Conservation (phyloP, 2,113 vertebrate species). For the Laticauda laticaudata region DNA sequence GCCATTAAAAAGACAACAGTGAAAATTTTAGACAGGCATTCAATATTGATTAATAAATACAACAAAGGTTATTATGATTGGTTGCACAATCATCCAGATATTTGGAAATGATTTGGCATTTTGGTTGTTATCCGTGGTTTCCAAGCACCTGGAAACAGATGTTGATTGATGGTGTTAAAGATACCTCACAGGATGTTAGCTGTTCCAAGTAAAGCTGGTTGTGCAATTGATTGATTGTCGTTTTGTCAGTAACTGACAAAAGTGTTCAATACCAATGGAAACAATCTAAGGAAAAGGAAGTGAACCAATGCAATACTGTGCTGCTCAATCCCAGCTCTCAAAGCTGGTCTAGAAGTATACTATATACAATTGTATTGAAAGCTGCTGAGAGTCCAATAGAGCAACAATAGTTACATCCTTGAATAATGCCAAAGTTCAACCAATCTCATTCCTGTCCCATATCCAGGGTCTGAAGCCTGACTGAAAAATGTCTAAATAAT, state of each 20-base stretch:
- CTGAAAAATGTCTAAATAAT: background rate
- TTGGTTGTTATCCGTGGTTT: background rate
- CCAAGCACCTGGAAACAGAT: background rate
- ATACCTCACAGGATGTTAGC: background rate
- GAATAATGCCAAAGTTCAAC: background rate
- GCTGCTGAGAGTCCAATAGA: background rate
- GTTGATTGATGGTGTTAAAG: background rate
- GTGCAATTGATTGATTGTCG: background rate
- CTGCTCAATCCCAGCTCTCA: background rate
- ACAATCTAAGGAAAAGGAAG: background rate
- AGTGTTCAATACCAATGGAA: background rate
- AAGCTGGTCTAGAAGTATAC: background rate
- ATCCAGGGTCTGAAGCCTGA: background rate
- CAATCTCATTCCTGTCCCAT: background rate
- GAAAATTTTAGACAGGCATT: background rate
- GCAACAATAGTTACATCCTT: background rate
- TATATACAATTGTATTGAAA: background rate
- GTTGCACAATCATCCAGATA: background rate
- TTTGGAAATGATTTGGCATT: background rate
- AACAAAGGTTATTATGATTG: background rate
- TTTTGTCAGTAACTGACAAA: background rate
- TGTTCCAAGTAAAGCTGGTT: background rate
- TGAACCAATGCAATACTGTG: background rate
- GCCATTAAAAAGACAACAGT: background rate
- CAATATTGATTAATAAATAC: background rate